Percentiles rank a stretch among this genome's conserved stretches.
Evolutionary conservation across 2,113 vertebrate genomes (phyloP).

Genomic region (Zingel zingel): DNA sequence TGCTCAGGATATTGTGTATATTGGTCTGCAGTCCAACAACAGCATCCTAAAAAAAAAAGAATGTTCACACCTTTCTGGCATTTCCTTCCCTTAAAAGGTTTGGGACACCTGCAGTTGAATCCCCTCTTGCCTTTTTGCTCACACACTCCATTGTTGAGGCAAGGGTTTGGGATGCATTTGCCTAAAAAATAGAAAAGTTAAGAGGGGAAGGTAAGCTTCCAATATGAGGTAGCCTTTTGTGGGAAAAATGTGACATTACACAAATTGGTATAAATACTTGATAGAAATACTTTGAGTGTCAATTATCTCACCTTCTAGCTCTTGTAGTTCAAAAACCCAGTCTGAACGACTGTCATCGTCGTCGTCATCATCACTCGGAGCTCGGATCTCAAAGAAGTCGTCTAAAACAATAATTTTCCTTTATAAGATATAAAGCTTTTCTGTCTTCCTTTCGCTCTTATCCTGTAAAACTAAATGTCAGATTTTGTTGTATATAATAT

Average conservation of each 20-base stretch:
- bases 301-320: conserved; percentile 63
- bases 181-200: conserved; percentile 63
- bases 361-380: conserved; percentile 62
- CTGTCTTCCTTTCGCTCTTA: neutral
- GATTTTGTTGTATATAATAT: neutral
- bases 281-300: neutral
- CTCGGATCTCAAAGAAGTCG: conserved; percentile 9
- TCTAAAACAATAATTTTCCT: conserved; percentile 54
- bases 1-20: neutral
- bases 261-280: neutral
- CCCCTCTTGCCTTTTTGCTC: conserved; percentile 50
- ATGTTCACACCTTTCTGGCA: conserved; percentile 79
- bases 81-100: conserved; percentile 70
- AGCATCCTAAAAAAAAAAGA: neutral
- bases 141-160: conserved; percentile 79
- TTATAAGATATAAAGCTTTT: neutral
- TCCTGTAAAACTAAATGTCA: neutral
- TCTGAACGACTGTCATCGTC: conserved; percentile 28
- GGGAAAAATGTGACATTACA: neutral
- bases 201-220: neutral
- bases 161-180: conserved; percentile 80
- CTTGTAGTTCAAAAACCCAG: conserved; percentile 79
- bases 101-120: conserved; percentile 79
- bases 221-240: neutral
- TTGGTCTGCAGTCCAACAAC: neutral